phyloP scores from a whole-genome alignment of 2,797 vertebrate genomes.

The Lepus townsendii region DNA sequence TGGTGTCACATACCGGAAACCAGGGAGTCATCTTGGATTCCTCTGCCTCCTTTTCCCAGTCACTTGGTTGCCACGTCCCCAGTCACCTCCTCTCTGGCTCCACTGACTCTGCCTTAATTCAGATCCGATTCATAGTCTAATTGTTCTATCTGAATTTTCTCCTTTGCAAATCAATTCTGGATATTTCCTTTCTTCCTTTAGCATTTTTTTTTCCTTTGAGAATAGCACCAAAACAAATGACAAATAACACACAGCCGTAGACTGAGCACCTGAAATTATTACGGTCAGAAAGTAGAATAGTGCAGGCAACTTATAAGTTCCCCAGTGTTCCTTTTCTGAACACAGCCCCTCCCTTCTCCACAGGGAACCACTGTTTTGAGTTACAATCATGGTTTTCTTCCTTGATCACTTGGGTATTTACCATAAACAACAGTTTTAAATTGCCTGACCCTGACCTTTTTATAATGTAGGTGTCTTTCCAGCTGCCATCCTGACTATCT shows the following conservation, averaged over 20 bases:
- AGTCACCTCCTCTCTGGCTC: neutral
- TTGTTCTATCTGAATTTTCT: neutral
- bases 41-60: neutral
- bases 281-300: neutral
- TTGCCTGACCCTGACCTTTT: neutral
- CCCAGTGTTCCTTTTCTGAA: neutral
- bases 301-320: neutral
- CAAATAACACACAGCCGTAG: neutral
- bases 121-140: neutral
- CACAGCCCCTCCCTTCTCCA: neutral
- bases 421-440: neutral
- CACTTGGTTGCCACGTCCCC: neutral
- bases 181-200: constrained; percentile 17
- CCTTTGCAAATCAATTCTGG: neutral
- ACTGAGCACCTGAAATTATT: neutral
- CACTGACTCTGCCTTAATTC: neutral
- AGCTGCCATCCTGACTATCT: neutral
- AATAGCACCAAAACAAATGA: neutral
- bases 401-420: neutral
- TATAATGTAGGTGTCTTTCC: neutral
- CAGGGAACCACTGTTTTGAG: neutral
- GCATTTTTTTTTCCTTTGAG: neutral
- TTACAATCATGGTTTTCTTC: neutral
- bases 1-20: neutral
- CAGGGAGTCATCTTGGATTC: neutral